These are phyloP conservation scores for Ochropacha duplaris DNA, from an alignment of 2,888 invertebrate species.

Conservation along the genomic window DNA sequence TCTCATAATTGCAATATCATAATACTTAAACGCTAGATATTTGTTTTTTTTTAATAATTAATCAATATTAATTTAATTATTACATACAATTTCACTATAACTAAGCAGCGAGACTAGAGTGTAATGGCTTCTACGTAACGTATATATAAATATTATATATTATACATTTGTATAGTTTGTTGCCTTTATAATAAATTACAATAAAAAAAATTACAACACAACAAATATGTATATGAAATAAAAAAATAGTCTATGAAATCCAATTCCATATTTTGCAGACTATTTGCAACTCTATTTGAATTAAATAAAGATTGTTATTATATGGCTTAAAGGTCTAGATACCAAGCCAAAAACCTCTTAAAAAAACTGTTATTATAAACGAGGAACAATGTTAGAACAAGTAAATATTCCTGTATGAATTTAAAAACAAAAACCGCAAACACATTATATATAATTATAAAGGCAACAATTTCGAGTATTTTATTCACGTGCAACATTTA, in stretches of 20 bases:
- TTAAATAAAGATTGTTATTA: no score
- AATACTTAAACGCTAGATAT: slow-evolving; percentile 59
- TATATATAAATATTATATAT: slow-evolving; percentile 48
- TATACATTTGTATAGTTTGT: slow-evolving; percentile 18
- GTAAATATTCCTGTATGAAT: no score
- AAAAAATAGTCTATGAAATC: background rate
- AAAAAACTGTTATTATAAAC: no score
- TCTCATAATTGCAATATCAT: slow-evolving; percentile 51
- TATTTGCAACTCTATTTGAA: no score
- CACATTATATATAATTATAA: background rate
- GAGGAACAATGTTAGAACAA: no score
- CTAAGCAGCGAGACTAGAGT: slow-evolving; percentile 77
- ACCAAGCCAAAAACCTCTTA: no score
- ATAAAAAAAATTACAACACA: no score
- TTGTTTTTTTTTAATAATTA: slow-evolving; percentile 42
- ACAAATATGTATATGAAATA: no score
- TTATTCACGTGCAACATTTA: background rate
- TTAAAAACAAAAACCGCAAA: no score
- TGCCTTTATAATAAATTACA: slow-evolving; percentile 26
- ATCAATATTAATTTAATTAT: slow-evolving; percentile 45
- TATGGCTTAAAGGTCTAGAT: no score
- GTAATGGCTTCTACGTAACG: slow-evolving; percentile 71
- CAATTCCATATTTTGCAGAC: no score
- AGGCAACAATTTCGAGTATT: background rate
- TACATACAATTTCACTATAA: slow-evolving; percentile 57